Conservation (phyloP, 2,797 vertebrate species). For the Neosalanx taihuensis region DNA sequence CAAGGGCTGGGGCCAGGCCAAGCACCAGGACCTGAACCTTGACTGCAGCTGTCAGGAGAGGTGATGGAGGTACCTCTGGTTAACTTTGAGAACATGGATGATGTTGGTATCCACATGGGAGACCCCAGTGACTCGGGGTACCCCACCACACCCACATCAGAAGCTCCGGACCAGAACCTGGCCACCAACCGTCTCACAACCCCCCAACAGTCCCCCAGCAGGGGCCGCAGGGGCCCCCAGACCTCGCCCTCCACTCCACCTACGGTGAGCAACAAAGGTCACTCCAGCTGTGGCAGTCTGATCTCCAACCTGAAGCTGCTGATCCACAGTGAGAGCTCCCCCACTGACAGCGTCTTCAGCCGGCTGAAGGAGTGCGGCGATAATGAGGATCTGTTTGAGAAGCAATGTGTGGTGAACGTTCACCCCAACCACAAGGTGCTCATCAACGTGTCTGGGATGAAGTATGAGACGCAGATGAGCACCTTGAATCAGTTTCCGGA, state of each 20-base stretch:
- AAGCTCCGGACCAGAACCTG: slow-evolving; percentile 66
- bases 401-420: slow-evolving; percentile 78
- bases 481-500: slow-evolving; percentile 94
- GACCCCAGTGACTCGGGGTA: slow-evolving; percentile 82
- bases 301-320: slow-evolving; percentile 86
- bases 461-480: slow-evolving; percentile 92
- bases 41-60: slow-evolving; percentile 55
- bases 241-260: slow-evolving; percentile 59
- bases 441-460: slow-evolving; percentile 92
- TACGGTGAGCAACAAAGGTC: slow-evolving; percentile 71
- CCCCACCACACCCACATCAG: slow-evolving; percentile 75
- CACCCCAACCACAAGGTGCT: slow-evolving; percentile 81
- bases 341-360: slow-evolving; percentile 85
- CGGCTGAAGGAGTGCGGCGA: slow-evolving; percentile 80
- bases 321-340: slow-evolving; percentile 78
- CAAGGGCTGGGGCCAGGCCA: slow-evolving; percentile 32
- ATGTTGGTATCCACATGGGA: slow-evolving; percentile 81
- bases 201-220: slow-evolving; percentile 62
- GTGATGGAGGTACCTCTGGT: slow-evolving; percentile 94
- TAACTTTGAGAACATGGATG: slow-evolving; percentile 89
- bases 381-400: slow-evolving; percentile 76
- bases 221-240: slow-evolving; percentile 50
- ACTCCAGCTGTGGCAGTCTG: slow-evolving; percentile 79
- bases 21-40: slow-evolving; percentile 57
- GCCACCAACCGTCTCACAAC: slow-evolving; percentile 58